Evolutionary conservation across 2,888 invertebrate species (phyloP).

Genomic region (Calliscelio sp.): DNA sequence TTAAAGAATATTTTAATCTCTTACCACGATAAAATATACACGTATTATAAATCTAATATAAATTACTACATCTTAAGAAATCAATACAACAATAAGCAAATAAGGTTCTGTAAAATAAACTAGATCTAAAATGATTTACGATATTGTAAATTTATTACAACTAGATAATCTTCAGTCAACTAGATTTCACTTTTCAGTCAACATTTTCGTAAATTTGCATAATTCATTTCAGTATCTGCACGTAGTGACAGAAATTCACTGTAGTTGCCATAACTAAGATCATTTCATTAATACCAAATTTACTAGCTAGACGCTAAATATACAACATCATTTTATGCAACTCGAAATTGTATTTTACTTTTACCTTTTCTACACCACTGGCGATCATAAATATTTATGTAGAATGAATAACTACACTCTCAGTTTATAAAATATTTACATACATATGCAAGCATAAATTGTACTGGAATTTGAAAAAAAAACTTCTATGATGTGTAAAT

Average conservation of each 20-base stretch:
- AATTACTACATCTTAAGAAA: too few species aligned
- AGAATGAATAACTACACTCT: neutral
- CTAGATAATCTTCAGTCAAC: too few species aligned
- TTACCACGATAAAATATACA: too few species aligned
- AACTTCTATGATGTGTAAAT: too few species aligned
- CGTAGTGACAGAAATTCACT: neutral
- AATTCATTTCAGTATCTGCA: conserved; percentile 8
- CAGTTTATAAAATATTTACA: neutral
- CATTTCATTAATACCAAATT: conserved; percentile 23
- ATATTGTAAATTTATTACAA: too few species aligned
- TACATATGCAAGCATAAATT: neutral
- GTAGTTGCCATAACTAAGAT: conserved; percentile 19
- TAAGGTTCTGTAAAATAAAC: too few species aligned
- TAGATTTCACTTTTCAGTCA: neutral
- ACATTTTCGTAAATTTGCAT: conserved; percentile 12
- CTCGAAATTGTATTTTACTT: conserved; percentile 3
- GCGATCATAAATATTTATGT: neutral
- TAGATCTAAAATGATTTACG: too few species aligned
- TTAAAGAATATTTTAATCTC: too few species aligned
- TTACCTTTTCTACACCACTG: neutral
- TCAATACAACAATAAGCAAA: too few species aligned
- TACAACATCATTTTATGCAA: neutral
- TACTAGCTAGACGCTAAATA: neutral
- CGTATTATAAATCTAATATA: too few species aligned
- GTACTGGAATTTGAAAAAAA: too few species aligned